Percentiles rank a stretch among this genome's conserved stretches.
phyloP scores from a whole-genome alignment of 2,797 vertebrate genomes.

The Botia almorhae region DNA sequence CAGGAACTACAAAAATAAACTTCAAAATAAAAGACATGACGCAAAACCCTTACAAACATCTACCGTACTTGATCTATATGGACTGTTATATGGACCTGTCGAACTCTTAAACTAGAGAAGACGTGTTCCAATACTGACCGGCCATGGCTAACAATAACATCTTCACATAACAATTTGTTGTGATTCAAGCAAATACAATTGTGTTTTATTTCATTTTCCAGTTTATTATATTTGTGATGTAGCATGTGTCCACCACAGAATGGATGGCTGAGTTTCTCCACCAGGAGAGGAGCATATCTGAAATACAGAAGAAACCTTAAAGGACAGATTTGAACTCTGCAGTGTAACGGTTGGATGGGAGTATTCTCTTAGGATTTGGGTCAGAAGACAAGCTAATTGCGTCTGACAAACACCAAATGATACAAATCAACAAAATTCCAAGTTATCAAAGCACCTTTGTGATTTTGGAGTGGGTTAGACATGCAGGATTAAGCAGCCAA shows the following conservation, averaged over 20 bases:
- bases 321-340: not conserved
- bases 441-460: slow-evolving; percentile 27
- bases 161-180: slow-evolving; percentile 46
- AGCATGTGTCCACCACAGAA: slow-evolving; percentile 19
- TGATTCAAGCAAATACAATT: slow-evolving; percentile 37
- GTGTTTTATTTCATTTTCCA: slow-evolving; percentile 65
- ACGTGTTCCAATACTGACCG: slow-evolving; percentile 61
- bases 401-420: slow-evolving; percentile 67
- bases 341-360: slow-evolving; percentile 7
- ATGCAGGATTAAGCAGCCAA: slow-evolving; percentile 60
- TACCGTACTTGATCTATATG: slow-evolving; percentile 54
- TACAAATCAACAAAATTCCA: slow-evolving; percentile 56
- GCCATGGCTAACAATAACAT: slow-evolving; percentile 58
- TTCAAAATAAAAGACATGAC: no score
- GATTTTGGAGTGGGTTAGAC: slow-evolving; percentile 68
- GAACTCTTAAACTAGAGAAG: slow-evolving; percentile 50
- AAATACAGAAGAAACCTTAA: not conserved
- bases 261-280: slow-evolving; percentile 9
- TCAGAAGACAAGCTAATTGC: slow-evolving; percentile 67
- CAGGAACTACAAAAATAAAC: no score
- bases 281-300: not conserved
- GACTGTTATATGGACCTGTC: slow-evolving; percentile 60
- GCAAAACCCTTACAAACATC: no score
- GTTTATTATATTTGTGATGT: slow-evolving; percentile 27
- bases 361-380: slow-evolving; percentile 47